Percentiles rank a stretch among this genome's conserved stretches.
phyloP scores from a whole-genome alignment of 2,113 vertebrate genomes.

The Equus quagga region DNA sequence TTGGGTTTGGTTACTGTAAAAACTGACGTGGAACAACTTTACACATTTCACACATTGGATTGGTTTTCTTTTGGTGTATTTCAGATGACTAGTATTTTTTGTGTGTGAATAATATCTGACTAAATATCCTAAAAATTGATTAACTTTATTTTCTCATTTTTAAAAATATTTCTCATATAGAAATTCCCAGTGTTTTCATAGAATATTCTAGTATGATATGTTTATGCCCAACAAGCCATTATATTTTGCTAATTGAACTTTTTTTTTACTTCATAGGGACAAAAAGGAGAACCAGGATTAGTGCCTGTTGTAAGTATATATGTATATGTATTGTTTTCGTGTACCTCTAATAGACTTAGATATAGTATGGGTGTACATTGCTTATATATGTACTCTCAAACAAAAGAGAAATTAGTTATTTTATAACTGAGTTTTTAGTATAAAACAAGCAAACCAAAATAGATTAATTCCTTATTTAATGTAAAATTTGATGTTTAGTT shows the following conservation, averaged over 20 bases:
- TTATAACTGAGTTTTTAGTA: neutral
- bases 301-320: slow-evolving; percentile 93
- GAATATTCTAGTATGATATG: neutral
- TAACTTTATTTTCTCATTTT: neutral
- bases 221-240: neutral
- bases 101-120: neutral
- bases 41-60: neutral
- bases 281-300: slow-evolving; percentile 97
- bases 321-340: neutral
- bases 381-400: neutral
- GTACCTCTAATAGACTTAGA: neutral
- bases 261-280: slow-evolving; percentile 88
- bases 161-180: neutral
- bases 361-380: neutral
- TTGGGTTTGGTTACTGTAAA: neutral
- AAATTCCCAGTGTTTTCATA: neutral
- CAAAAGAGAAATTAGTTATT: neutral
- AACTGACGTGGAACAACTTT: neutral
- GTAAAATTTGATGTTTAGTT: neutral
- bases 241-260: neutral
- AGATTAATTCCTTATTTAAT: neutral
- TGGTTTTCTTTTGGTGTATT: neutral
- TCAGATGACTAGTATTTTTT: neutral
- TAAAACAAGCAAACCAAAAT: neutral
- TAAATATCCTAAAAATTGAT: neutral